phyloP scores from a whole-genome alignment of 2,888 invertebrate genomes.

The Drosophila flavopinicola region DNA sequence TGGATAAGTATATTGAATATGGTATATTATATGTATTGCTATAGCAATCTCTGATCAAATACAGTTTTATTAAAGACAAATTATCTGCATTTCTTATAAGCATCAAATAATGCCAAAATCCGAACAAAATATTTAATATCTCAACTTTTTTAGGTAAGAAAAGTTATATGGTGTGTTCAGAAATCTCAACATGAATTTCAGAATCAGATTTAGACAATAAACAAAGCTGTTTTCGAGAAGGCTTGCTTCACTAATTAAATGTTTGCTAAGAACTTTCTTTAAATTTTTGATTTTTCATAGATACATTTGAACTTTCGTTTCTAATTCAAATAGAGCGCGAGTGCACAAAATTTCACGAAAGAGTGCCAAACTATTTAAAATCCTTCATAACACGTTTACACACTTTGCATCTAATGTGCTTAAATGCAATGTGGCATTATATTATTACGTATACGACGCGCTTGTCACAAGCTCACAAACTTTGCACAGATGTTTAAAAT shows the following conservation, averaged over 20 bases:
- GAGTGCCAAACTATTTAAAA: conserved; percentile 40
- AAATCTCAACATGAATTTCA: too few species aligned
- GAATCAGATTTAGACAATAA: too few species aligned
- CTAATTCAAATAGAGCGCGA: conserved; percentile 14
- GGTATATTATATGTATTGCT: too few species aligned
- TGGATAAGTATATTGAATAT: too few species aligned
- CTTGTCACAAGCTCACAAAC: conserved; percentile 36
- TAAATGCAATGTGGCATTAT: conserved; percentile 37
- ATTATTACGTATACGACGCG: conserved; percentile 70
- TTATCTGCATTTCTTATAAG: too few species aligned
- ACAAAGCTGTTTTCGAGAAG: neutral
- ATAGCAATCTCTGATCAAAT: too few species aligned
- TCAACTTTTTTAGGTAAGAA: too few species aligned
- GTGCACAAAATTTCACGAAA: conserved; percentile 43
- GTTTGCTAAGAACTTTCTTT: neutral
- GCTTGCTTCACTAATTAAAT: neutral
- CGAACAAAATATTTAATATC: too few species aligned
- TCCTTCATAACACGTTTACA: conserved; percentile 25
- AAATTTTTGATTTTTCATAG: neutral
- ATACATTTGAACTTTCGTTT: conserved; percentile 2
- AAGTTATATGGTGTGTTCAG: too few species aligned
- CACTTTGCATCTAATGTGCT: conserved; percentile 9
- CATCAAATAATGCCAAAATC: too few species aligned
- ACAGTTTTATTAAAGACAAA: too few species aligned
- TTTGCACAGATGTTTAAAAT: conserved; percentile 74